Percentiles rank a stretch among this genome's conserved stretches.
Conservation (phyloP, 2,888 invertebrate genomes). For the Phlogophora meticulosa region DNA sequence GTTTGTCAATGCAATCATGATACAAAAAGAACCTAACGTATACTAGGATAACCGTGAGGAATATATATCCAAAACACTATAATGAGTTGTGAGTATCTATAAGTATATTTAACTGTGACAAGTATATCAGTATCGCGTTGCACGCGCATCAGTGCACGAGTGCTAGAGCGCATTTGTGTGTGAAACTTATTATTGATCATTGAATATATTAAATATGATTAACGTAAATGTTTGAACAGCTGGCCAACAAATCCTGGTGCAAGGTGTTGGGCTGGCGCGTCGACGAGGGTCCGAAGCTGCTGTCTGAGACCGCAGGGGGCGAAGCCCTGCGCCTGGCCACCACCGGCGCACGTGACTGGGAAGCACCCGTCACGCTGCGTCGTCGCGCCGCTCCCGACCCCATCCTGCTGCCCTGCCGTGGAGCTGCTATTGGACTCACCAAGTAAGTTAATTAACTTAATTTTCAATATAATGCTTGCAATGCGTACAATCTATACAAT, state of each 20-base stretch:
- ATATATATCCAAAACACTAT: too few relatives aligned
- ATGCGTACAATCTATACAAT: too few relatives aligned
- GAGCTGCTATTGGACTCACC: constrained; percentile 82
- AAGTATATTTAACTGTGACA: too few relatives aligned
- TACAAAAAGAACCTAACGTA: too few relatives aligned
- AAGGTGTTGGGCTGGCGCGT: constrained; percentile 93
- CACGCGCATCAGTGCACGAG: constrained; percentile 1
- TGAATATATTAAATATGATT: neutral
- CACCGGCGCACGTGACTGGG: constrained; percentile 93
- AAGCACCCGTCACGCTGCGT: constrained; percentile 94
- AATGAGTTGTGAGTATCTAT: too few relatives aligned
- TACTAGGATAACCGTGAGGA: too few relatives aligned
- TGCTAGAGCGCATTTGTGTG: neutral
- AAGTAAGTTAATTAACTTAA: constrained; percentile 70
- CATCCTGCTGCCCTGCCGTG: constrained; percentile 85
- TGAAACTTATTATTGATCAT: neutral
- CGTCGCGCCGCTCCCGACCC: constrained; percentile 95
- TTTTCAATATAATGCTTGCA: too few relatives aligned
- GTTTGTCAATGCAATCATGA: too few relatives aligned
- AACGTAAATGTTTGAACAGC: constrained; percentile 87
- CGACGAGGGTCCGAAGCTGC: constrained; percentile 81
- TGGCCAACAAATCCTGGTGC: constrained; percentile 96
- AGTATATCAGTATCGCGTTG: neutral
- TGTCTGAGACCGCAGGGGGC: constrained; percentile 86
- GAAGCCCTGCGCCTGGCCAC: constrained; percentile 89